Evolutionary conservation across 1,140 invertebrate genomes (phyloP), one percentile per base, ranked within the genome.

Genomic region (Antheraea mylitta): DNA sequence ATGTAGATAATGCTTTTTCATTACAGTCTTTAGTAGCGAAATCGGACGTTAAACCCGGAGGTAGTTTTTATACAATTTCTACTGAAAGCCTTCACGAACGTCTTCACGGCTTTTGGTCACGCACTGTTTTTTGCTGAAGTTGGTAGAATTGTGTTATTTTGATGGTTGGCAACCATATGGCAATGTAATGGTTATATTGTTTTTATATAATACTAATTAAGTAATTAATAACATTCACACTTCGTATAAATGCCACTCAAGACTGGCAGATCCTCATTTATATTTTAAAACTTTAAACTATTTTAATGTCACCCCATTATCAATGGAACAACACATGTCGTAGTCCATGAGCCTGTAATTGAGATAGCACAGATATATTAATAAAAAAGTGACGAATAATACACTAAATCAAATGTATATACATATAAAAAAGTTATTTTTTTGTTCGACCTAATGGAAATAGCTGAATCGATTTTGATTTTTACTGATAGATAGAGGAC

Each of bases 291-390:
- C 72, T 70, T 71, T 74, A 81, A 83, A 89, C 82, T 87, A 83
- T 87, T 78, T 87, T 87, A 87, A 90, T 90, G 87, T 86, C 74
- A 78, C 70, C 84, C 81, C 83, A 90, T 90, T 90, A 90, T 85
- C 86, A 79, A 71, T 64, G 67, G 72, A 19, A 66, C 74, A 73
- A 78, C 85, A 89, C 80, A 81, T 89, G 85, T 82, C 75, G 18
- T 59, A 61, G 60, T 53, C 38, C 6, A 8, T 53, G 64, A 53
- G 64, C 42, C 18, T 22, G 64, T 18, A 3, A 65, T 18, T 16
- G 16, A 53, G 16, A 0, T 16, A 53, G 16, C 16, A 2, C 13
- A 53, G 0, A 16, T 16, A 53, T 16, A 6, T 16, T 16, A 53
- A 2, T 1, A 30, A 30, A 30, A 30, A 30, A 30, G 22, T 30